Conservation (phyloP, 2,797 vertebrate genomes). For the Sebastolobus altivelis region DNA sequence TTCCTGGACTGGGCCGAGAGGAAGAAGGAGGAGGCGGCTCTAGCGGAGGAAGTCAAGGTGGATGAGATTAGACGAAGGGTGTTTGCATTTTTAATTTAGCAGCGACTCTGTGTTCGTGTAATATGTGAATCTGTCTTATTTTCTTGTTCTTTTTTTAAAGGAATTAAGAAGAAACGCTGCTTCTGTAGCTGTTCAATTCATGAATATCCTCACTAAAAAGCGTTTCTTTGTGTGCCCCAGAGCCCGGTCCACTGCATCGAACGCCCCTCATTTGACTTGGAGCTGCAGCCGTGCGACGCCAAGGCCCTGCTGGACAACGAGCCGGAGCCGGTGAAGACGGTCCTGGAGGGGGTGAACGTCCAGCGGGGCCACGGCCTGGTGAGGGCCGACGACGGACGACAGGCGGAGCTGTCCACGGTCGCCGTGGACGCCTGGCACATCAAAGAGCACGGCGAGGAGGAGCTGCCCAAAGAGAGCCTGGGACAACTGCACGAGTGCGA, state of each 20-base stretch:
- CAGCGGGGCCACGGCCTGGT: conserved; percentile 85
- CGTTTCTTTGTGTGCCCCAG: conserved; percentile 37
- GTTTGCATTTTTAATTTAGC: neutral
- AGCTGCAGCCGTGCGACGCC: conserved; percentile 83
- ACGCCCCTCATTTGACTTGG: conserved; percentile 68
- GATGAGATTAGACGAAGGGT: neutral
- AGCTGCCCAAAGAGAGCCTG: conserved; percentile 78
- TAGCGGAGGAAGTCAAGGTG: conserved; percentile 84
- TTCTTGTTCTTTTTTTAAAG: neutral
- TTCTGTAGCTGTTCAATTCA: neutral
- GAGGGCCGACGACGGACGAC: conserved; percentile 80
- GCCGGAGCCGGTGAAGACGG: conserved; percentile 59
- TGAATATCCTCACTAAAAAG: neutral
- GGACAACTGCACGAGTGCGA: conserved; percentile 86
- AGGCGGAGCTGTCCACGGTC: conserved; percentile 83
- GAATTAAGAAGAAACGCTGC: neutral
- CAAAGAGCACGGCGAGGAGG: conserved; percentile 85
- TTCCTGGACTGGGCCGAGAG: conserved; percentile 89
- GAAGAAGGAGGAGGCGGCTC: conserved; percentile 79
- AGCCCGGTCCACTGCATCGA: conserved; percentile 61
- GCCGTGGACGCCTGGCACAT: conserved; percentile 87
- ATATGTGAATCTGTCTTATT: neutral
- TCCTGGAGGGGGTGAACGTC: conserved; percentile 85
- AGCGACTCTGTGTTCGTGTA: no score
- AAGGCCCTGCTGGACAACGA: conserved; percentile 77